A percentile compares a stretch with the other conserved stretches of the same genome.
These are phyloP conservation scores for Chaetodon trifasciatus DNA, from an alignment of 2,797 vertebrate genomes.

Conservation along the genomic window DNA sequence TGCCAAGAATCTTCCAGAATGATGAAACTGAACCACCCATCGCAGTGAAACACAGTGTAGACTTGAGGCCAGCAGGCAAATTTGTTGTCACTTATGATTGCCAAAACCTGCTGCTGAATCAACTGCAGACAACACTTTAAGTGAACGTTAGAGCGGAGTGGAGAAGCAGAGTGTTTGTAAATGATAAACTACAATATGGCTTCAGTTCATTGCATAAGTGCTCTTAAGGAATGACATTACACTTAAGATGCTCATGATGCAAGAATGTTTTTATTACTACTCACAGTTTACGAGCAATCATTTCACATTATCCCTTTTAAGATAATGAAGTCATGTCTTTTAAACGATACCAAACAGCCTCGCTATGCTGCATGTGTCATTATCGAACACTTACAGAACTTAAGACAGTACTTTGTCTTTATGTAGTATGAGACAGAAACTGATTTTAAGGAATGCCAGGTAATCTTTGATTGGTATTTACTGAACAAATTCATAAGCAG, in stretches of 20 bases:
- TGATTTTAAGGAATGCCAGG: neutral
- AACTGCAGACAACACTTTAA: neutral
- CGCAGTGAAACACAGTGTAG: neutral
- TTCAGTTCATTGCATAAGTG: neutral
- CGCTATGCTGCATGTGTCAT: neutral
- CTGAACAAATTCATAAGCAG: neutral
- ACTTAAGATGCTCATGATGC: constrained; percentile 4
- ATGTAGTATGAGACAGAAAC: neutral
- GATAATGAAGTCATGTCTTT: neutral
- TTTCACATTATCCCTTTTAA: constrained; percentile 11
- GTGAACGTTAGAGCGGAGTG: neutral
- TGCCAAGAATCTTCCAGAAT: neutral
- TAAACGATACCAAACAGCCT: neutral
- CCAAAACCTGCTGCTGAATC: constrained; percentile 6
- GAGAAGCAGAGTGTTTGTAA: neutral
- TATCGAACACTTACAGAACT: neutral
- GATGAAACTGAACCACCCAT: constrained; percentile 13
- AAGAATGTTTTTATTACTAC: constrained; percentile 12
- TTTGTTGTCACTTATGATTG: neutral
- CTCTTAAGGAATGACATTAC: neutral
- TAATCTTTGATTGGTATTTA: constrained; percentile 1
- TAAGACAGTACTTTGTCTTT: neutral
- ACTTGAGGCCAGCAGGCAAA: neutral
- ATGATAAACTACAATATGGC: constrained; percentile 8
- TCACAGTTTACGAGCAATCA: constrained; percentile 12